Conservation (phyloP, 2,113 vertebrate species). For the Ptychochromis oligacanthus region DNA sequence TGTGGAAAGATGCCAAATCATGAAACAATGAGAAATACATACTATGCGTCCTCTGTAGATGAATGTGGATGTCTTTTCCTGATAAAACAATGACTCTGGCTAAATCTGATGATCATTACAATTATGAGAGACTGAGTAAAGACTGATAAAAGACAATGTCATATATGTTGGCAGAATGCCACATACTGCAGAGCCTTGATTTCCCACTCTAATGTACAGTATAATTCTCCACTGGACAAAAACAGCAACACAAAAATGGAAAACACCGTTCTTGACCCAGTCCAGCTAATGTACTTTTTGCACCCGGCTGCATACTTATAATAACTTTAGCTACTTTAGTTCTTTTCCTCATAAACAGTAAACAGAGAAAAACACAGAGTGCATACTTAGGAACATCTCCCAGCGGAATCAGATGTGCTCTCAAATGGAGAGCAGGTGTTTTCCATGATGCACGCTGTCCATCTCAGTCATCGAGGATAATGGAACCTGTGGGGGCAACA, state of each 20-base stretch:
- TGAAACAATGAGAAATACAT: not conserved
- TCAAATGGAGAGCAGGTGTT: constrained; percentile 51
- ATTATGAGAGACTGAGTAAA: not conserved
- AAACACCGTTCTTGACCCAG: not conserved
- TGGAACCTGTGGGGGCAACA: constrained; percentile 41
- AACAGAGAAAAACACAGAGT: constrained; percentile 34
- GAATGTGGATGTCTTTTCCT: not conserved
- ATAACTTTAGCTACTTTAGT: constrained; percentile 26
- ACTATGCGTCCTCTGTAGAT: not conserved
- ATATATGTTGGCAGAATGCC: not conserved
- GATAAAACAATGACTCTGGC: not conserved
- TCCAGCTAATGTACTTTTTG: constrained; percentile 32
- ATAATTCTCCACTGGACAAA: not conserved
- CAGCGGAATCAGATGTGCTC: constrained; percentile 3
- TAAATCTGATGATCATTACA: not conserved
- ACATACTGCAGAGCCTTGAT: not conserved
- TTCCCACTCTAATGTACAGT: not conserved
- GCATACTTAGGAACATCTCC: constrained; percentile 19
- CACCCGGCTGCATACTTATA: not conserved
- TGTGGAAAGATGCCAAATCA: not conserved
- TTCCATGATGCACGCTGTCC: constrained; percentile 1
- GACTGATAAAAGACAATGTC: not conserved
- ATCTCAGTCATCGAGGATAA: constrained; percentile 39
- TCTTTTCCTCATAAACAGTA: constrained; percentile 17
- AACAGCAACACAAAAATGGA: not conserved